phyloP scores from a whole-genome alignment of 2,888 invertebrate genomes.

The Enchytraeus crypticus region DNA sequence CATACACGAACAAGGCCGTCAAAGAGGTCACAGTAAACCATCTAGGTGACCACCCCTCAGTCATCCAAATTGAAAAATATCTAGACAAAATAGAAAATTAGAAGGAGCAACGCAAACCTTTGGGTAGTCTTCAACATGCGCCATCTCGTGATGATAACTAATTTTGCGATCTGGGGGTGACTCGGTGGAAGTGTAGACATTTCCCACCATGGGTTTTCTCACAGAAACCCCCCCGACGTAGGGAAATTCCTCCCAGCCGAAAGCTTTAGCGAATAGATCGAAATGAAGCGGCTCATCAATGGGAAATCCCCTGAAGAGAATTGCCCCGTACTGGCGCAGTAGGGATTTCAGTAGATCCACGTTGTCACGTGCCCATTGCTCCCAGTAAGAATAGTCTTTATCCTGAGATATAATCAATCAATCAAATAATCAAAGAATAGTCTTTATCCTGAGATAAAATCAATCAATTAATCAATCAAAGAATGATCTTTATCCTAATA shows the following conservation, averaged over 20 bases:
- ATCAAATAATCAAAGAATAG: too few relatives aligned
- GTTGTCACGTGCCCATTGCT: constrained; percentile 23
- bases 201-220: constrained; percentile 26
- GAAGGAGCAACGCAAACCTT: constrained; percentile 1
- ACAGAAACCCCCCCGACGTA: constrained; percentile 36
- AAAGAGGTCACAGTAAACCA: too few relatives aligned
- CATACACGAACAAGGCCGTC: too few relatives aligned
- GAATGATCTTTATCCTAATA: too few relatives aligned
- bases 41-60: too few relatives aligned
- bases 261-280: constrained; percentile 30
- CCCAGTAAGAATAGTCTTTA: not conserved
- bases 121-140: constrained; percentile 34
- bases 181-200: constrained; percentile 36
- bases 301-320: constrained; percentile 33
- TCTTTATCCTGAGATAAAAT: too few relatives aligned
- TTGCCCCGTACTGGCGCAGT: constrained; percentile 30
- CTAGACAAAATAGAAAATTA: constrained; percentile 36
- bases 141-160: constrained; percentile 39
- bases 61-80: too few relatives aligned
- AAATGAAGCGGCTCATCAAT: constrained; percentile 29
- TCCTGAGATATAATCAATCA: too few relatives aligned
- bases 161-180: constrained; percentile 35
- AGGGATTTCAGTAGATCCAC: constrained; percentile 16
- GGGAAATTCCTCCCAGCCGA: constrained; percentile 29
- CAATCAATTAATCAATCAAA: too few relatives aligned